phyloP scores from a whole-genome alignment of 2,888 invertebrate genomes.

The Andrena bicolor region DNA sequence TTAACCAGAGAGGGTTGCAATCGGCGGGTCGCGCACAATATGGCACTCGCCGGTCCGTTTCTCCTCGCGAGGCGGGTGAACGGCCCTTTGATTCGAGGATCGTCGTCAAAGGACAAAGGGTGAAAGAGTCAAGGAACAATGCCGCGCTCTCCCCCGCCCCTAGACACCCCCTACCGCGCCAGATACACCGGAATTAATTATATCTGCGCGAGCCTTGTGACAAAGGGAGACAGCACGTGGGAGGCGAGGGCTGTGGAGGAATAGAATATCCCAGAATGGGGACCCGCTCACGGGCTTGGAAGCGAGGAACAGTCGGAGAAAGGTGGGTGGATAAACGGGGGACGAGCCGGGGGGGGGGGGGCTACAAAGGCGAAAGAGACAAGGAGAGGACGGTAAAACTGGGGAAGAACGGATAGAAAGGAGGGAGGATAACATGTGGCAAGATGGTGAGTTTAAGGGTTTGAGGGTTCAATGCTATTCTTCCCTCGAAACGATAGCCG shows the following conservation, averaged over 20 bases:
- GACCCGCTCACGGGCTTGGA: neutral
- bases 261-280: conserved; percentile 2
- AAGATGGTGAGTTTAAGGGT: conserved; percentile 13
- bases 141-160: conserved; percentile 37
- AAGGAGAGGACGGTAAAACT: conserved; percentile 7
- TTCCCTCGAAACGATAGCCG: neutral
- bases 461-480: neutral
- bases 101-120: conserved; percentile 63
- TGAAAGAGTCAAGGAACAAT: conserved; percentile 67
- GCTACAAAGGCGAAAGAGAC: neutral
- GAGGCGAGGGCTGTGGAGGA: conserved; percentile 4
- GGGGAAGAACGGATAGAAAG: neutral
- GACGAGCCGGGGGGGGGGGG: too few species aligned
- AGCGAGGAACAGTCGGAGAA: neutral
- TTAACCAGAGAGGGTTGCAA: conserved; percentile 3
- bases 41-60: conserved; percentile 21
- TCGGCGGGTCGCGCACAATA: neutral
- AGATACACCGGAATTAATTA: conserved; percentile 70
- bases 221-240: conserved; percentile 51
- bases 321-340: neutral
- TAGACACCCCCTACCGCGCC: conserved; percentile 24
- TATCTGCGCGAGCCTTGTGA: conserved; percentile 56
- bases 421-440: conserved; percentile 25
- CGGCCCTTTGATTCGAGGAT: conserved; percentile 49
- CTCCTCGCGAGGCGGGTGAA: conserved; percentile 9